Evolutionary conservation across 2,797 vertebrate species (phyloP), one percentile per base, ranked within the genome.

Genomic region (Micrastur ruficollis): DNA sequence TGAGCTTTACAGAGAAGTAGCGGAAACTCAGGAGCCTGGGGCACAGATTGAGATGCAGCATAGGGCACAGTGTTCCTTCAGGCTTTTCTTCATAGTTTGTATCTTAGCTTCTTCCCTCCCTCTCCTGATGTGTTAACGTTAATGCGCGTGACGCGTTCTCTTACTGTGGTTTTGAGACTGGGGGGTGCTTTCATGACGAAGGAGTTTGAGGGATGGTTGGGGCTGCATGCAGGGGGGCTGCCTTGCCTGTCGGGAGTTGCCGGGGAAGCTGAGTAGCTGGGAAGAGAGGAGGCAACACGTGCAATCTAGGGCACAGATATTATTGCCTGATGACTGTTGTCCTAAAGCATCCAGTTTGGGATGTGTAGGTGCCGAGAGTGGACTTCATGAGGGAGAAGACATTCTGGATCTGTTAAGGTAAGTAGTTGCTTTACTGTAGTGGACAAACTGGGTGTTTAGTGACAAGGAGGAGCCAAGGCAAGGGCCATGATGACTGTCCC

Each of bases 321-420:
- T 32, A 14, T 8, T 42, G 34, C 75, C 49, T 11, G 32, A 8
- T 83, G 66, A 32, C 70, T 66, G 0, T 40, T 52, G 81, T 42
- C 73, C 65, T 71, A 26, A 61, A 86, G 70, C 63, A 74, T 49
- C 78, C 89, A 10, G n/a, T 40, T 36, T 32, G 86, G 74, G 89
- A 73, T 67, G 71, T 23, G 46, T 66, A 27, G 74, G 73, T 87
- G 87, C 71, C 6, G 29, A 55, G 81, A 59, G 62, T 36, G 88
- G 93, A 75, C 81, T 90, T 86, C 47, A 9, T 11, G 34, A 49
- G 55, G 59, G 63, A 91, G 79, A 87, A 88, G 90, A 66, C 6
- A 0, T 89, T 73, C 74, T 76, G 92, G 40, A 63, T 81, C 79
- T 73, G 2, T 63, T 79, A n/a, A 84, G 96, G 95, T 96, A 95